Evolutionary conservation across 2,113 vertebrate species (phyloP).

Genomic region (Amazona guildingii): DNA sequence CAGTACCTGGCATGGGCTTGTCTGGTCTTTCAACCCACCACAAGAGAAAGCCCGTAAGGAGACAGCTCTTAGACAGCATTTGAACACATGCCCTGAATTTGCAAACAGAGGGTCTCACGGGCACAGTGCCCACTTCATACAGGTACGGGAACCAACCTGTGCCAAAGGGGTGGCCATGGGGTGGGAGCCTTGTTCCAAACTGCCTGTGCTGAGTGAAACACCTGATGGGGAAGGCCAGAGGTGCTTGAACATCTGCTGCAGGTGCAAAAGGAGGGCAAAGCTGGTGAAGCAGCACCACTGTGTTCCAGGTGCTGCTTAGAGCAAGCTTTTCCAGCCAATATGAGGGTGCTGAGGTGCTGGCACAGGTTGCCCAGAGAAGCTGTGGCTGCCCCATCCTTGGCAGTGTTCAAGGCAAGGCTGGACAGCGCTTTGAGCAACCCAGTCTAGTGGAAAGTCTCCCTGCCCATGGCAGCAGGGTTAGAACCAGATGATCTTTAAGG

Average conservation of each 20-base stretch:
- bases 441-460: not conserved
- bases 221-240: accelerated
- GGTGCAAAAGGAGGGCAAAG: not conserved
- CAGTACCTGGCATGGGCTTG: too few species aligned
- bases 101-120: not conserved
- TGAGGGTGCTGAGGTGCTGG: too few species aligned
- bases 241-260: not conserved
- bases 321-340: not conserved
- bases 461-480: not conserved
- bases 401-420: not conserved
- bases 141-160: too few species aligned
- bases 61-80: not conserved
- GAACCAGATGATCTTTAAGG: not conserved
- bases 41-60: not conserved
- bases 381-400: not conserved
- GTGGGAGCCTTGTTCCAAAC: not conserved
- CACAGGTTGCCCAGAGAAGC: too few species aligned
- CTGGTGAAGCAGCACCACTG: accelerated
- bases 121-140: accelerated
- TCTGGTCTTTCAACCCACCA: not conserved
- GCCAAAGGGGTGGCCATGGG: accelerated
- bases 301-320: not conserved
- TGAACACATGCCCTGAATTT: accelerated
- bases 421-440: not conserved
- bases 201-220: not conserved